Evolutionary conservation across 2,113 vertebrate genomes (phyloP).

Genomic region (Gracilinanus agilis): DNA sequence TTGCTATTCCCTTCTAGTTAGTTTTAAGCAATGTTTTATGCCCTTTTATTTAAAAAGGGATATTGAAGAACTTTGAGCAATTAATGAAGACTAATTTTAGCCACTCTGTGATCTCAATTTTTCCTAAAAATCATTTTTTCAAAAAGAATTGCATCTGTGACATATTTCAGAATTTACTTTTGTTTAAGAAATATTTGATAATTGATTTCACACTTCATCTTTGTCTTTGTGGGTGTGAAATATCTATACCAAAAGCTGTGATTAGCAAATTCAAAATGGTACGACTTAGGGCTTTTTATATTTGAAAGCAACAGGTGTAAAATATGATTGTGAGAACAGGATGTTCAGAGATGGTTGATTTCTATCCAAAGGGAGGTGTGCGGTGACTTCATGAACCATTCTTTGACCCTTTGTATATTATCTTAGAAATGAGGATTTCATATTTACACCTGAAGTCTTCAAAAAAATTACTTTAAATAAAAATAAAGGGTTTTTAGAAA

Average conservation of each 20-base stretch:
- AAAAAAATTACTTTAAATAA: no score
- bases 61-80: not conserved
- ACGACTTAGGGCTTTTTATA: constrained; percentile 35
- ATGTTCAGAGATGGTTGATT: not conserved
- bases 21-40: not conserved
- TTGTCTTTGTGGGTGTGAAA: constrained; percentile 32
- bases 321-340: constrained; percentile 7
- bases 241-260: constrained; percentile 24
- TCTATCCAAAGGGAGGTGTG: constrained; percentile 35
- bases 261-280: constrained; percentile 28
- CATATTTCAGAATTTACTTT: constrained; percentile 51
- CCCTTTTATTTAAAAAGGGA: not conserved
- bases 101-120: no score
- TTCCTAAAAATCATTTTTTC: constrained; percentile 38
- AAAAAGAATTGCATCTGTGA: constrained; percentile 47
- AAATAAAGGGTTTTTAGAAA: no score
- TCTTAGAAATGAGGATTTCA: no score
- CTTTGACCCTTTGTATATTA: no score
- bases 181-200: constrained; percentile 63
- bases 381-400: no score
- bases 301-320: constrained; percentile 3
- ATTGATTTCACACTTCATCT: constrained; percentile 63
- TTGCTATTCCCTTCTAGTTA: not conserved
- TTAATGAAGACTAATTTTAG: not conserved
- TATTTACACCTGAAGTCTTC: no score